A percentile compares a stretch with the other conserved stretches of the same genome.
Conservation (phyloP, 2,888 invertebrate species). For the Diarsia rubi region DNA sequence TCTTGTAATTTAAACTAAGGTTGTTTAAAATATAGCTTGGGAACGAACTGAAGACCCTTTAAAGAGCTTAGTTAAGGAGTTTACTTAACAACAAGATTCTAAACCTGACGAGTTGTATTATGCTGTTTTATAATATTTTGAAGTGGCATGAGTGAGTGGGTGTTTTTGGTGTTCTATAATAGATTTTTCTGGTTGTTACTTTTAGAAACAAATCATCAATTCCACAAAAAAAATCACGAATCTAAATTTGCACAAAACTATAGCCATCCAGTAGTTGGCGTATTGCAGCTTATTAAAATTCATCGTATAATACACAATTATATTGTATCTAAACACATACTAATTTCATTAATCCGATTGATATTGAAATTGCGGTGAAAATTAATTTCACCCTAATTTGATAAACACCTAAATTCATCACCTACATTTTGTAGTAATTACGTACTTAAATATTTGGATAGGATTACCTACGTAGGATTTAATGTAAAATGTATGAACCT, state of each 20-base stretch:
- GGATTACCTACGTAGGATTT: conserved; percentile 53
- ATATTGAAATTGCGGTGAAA: conserved; percentile 23
- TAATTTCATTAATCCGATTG: conserved; percentile 42
- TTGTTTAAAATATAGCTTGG: neutral
- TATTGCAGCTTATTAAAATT: neutral
- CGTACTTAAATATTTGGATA: conserved; percentile 59
- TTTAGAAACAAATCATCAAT: neutral
- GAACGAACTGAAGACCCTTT: neutral
- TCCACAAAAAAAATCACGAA: neutral
- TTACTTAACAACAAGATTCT: neutral
- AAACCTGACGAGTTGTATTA: neutral
- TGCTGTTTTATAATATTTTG: neutral
- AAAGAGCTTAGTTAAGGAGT: neutral
- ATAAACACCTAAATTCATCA: conserved; percentile 45
- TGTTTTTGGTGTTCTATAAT: too few species aligned
- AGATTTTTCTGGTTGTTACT: neutral
- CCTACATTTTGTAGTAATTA: conserved; percentile 48
- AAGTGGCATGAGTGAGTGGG: neutral
- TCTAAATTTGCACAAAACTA: neutral
- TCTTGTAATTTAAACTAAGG: neutral
- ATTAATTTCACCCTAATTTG: conserved; percentile 46
- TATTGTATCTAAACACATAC: neutral
- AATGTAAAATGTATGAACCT: conserved; percentile 44
- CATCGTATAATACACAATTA: neutral
- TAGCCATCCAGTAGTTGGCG: neutral